Evolutionary conservation across 2,113 vertebrate genomes (phyloP).

Genomic region (Paraplagusia blochii): DNA sequence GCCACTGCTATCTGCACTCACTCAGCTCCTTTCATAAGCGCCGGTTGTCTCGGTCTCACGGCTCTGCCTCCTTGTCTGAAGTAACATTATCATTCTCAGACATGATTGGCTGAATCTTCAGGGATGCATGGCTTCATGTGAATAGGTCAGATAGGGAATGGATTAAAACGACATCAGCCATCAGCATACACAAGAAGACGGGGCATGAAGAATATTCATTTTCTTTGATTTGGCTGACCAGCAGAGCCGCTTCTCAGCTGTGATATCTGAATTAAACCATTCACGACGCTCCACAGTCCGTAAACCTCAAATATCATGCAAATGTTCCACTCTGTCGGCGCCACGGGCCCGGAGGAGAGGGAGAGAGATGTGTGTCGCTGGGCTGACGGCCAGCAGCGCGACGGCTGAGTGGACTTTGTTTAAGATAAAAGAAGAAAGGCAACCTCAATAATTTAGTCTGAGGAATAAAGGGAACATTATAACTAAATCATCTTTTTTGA

Average conservation of each 20-base stretch:
- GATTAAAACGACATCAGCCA: constrained; percentile 57
- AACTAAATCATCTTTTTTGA: too few relatives aligned
- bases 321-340: too few relatives aligned
- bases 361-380: too few relatives aligned
- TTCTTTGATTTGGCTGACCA: constrained; percentile 38
- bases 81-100: constrained; percentile 64
- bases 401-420: too few relatives aligned
- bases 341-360: too few relatives aligned
- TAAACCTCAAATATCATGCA: constrained; percentile 5
- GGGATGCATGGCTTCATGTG: constrained; percentile 38
- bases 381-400: too few relatives aligned
- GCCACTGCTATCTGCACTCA: constrained; percentile 40
- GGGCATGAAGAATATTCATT: constrained; percentile 41
- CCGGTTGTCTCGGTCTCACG: constrained; percentile 9
- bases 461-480: too few relatives aligned
- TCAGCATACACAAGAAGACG: constrained; percentile 28
- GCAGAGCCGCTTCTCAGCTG: constrained; percentile 40
- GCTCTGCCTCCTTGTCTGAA: constrained; percentile 34
- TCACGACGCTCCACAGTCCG: constrained; percentile 31
- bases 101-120: constrained; percentile 47
- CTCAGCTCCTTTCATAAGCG: neutral
- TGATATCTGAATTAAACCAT: constrained; percentile 32
- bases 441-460: too few relatives aligned
- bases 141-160: constrained; percentile 52
- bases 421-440: too few relatives aligned